phyloP scores from a whole-genome alignment of 2,888 invertebrate species.

The Acleris cristana region DNA sequence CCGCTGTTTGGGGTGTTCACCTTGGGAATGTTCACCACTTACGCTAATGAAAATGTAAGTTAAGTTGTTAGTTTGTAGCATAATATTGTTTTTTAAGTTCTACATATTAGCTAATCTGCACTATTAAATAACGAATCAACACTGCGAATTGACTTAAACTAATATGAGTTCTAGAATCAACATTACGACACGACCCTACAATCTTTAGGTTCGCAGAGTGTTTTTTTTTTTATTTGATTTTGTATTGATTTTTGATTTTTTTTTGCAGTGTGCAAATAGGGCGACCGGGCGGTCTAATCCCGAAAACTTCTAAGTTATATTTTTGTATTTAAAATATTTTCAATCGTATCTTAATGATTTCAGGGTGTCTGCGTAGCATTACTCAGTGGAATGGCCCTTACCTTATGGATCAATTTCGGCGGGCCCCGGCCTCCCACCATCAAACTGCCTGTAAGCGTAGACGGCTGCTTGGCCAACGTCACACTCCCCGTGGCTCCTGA shows the following conservation, averaged over 20 bases:
- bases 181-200: too few relatives aligned
- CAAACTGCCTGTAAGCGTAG: constrained; percentile 82
- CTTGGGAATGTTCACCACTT: constrained; percentile 91
- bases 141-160: too few relatives aligned
- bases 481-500: constrained; percentile 48
- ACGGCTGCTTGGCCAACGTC: constrained; percentile 79
- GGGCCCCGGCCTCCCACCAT: constrained; percentile 86
- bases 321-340: too few relatives aligned
- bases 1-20: constrained; percentile 94
- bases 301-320: too few relatives aligned
- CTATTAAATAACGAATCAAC: too few relatives aligned
- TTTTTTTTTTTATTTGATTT: too few relatives aligned
- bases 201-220: too few relatives aligned
- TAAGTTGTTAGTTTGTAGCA: constrained; percentile 18
- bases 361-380: constrained; percentile 89
- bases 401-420: constrained; percentile 94
- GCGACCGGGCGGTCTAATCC: too few relatives aligned
- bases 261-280: too few relatives aligned
- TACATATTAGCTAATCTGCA: too few relatives aligned
- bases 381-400: constrained; percentile 85
- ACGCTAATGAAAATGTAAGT: constrained; percentile 87
- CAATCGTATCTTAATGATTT: constrained; percentile 40
- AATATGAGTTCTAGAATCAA: too few relatives aligned
- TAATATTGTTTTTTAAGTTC: background rate
- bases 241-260: too few relatives aligned